A percentile compares a stretch with the other conserved stretches of the same genome.
Evolutionary conservation across 2,888 invertebrate species (phyloP).

Genomic region (Cetonia aurata): DNA sequence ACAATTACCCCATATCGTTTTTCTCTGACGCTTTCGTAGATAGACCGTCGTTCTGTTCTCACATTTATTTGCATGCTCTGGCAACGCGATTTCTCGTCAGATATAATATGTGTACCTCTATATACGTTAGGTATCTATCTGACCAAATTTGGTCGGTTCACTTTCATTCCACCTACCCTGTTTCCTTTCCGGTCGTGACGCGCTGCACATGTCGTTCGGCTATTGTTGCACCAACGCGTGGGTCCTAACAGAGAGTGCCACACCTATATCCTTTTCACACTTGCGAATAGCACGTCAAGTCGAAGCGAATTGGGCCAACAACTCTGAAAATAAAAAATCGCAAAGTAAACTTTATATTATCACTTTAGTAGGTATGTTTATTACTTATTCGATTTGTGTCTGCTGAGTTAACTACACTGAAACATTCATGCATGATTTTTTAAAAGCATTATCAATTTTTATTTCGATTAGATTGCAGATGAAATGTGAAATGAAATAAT

Average conservation of each 20-base stretch:
- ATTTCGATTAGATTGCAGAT: too few relatives aligned
- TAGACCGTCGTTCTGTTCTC: constrained; percentile 3
- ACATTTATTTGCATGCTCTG: constrained; percentile 2
- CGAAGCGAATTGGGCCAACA: constrained; percentile 17
- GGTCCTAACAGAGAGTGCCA: constrained; percentile 23
- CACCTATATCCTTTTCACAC: constrained; percentile 23
- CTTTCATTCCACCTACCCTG: constrained; percentile 47
- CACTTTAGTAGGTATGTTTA: too few relatives aligned
- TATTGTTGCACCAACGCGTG: constrained; percentile 34
- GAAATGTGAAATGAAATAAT: too few relatives aligned
- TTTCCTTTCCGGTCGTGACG: constrained; percentile 34
- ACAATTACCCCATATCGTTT: too few relatives aligned
- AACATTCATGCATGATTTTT: too few relatives aligned
- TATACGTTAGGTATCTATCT: constrained; percentile 33
- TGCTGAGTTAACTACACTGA: not conserved
- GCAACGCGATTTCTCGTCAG: constrained; percentile 23
- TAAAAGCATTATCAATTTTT: too few relatives aligned
- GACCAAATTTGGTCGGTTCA: constrained; percentile 49
- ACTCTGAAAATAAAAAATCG: not conserved
- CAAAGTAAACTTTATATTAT: not conserved
- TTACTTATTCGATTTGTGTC: not conserved
- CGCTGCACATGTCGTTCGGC: constrained; percentile 30
- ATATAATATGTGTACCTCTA: constrained; percentile 7
- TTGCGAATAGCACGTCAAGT: constrained; percentile 1
- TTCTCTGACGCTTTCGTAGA: not conserved